phyloP scores from a whole-genome alignment of 2,797 vertebrate species.

The Sebastes paucispinis region DNA sequence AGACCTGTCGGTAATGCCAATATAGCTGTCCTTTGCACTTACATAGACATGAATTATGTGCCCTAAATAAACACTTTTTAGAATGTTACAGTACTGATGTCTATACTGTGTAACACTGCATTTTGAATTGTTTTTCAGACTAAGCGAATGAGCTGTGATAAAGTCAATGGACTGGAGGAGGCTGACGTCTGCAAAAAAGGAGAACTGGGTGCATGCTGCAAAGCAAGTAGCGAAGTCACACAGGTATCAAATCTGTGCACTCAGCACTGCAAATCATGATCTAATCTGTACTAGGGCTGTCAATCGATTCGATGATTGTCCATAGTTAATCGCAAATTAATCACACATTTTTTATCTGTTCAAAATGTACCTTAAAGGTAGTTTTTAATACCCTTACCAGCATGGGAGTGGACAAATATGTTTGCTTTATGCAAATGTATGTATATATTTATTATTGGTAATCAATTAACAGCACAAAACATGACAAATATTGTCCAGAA shows the following conservation, averaged over 20 bases:
- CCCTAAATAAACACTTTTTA: neutral
- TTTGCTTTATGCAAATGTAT: too few relatives aligned
- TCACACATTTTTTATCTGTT: too few relatives aligned
- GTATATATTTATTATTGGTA: too few relatives aligned
- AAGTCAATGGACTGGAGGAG: constrained; percentile 65
- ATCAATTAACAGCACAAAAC: too few relatives aligned
- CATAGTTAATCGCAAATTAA: too few relatives aligned
- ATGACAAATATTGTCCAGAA: too few relatives aligned
- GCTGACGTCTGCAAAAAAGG: constrained; percentile 69
- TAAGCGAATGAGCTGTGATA: constrained; percentile 75
- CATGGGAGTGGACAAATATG: too few relatives aligned
- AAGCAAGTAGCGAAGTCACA: constrained; percentile 76
- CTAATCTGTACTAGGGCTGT: neutral
- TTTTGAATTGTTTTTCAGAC: constrained; percentile 66
- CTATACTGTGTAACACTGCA: neutral
- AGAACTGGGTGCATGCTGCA: constrained; percentile 78
- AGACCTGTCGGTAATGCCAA: constrained; percentile 72
- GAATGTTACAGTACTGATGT: neutral
- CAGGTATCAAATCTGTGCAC: constrained; percentile 79
- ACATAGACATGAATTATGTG: neutral
- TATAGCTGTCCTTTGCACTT: neutral
- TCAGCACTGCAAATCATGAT: neutral
- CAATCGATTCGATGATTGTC: too few relatives aligned
- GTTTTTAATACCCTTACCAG: accelerated
- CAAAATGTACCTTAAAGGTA: too few relatives aligned